Evolutionary conservation across 2,888 invertebrate species (phyloP).

Genomic region (Pachycephus smyrnensis): DNA sequence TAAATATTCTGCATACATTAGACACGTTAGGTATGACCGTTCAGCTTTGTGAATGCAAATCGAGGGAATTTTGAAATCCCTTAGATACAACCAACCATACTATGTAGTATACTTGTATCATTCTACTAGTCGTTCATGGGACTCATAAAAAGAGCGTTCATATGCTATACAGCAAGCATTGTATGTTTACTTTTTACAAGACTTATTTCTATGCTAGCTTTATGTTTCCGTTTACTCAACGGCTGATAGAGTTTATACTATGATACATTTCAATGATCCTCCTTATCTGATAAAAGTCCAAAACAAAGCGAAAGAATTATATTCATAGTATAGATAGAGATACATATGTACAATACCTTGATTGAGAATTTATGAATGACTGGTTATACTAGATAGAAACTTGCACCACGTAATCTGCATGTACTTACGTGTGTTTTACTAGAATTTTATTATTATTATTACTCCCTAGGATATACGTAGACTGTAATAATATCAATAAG

Average conservation of each 20-base stretch:
- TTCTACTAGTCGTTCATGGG: not conserved
- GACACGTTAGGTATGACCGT: not conserved
- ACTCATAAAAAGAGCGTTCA: not conserved
- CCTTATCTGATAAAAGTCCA: not conserved
- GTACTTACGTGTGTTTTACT: not conserved
- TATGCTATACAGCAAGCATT: not conserved
- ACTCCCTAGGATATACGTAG: not conserved
- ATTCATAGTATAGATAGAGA: not conserved
- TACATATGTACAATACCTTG: not conserved
- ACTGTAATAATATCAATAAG: not conserved
- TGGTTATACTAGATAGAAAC: not conserved
- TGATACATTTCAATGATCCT: too few relatives aligned
- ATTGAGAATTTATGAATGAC: not conserved
- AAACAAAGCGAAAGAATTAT: not conserved
- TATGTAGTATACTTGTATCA: not conserved
- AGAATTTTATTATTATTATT: not conserved
- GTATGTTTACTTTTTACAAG: not conserved
- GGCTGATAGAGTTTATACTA: too few relatives aligned
- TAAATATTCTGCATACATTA: not conserved
- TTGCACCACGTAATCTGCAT: not conserved
- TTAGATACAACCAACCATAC: not conserved
- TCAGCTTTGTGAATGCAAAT: not conserved
- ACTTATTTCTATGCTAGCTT: not conserved
- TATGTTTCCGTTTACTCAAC: too few relatives aligned
- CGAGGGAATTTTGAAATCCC: not conserved